Percentiles rank a stretch among this genome's conserved stretches.
phyloP scores from a whole-genome alignment of 2,888 invertebrate species.

The Himalopsyche japonica region DNA sequence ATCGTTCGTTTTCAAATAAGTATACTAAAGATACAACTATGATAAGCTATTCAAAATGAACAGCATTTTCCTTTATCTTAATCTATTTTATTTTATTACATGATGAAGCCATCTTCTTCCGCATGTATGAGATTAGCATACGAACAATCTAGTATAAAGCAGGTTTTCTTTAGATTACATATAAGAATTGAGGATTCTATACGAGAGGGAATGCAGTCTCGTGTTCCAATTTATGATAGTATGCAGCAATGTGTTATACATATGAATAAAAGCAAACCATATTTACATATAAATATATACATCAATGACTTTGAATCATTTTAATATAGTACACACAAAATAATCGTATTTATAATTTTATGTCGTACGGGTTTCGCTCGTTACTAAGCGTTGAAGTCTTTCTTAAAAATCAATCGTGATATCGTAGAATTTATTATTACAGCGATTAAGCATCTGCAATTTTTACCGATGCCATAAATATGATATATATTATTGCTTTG shows the following conservation, averaged over 20 bases:
- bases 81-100: neutral
- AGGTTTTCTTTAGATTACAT: neutral
- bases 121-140: neutral
- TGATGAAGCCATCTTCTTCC: neutral
- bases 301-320: too few species aligned
- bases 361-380: neutral
- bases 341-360: neutral
- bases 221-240: neutral
- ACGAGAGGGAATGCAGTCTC: neutral
- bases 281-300: too few species aligned
- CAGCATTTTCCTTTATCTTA: too few species aligned
- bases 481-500: too few species aligned
- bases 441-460: too few species aligned
- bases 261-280: neutral
- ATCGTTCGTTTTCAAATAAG: too few species aligned
- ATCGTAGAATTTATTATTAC: too few species aligned
- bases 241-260: neutral
- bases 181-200: neutral
- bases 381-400: neutral
- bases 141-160: neutral
- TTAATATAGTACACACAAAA: too few species aligned
- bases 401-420: too few species aligned
- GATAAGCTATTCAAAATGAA: too few species aligned
- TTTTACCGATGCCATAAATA: too few species aligned
- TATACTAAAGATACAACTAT: too few species aligned